Evolutionary conservation across 53 echinoderm and acorn worm species (phyloP), one percentile per base, ranked within the genome.

Genomic region (Echinometra lucunter): DNA sequence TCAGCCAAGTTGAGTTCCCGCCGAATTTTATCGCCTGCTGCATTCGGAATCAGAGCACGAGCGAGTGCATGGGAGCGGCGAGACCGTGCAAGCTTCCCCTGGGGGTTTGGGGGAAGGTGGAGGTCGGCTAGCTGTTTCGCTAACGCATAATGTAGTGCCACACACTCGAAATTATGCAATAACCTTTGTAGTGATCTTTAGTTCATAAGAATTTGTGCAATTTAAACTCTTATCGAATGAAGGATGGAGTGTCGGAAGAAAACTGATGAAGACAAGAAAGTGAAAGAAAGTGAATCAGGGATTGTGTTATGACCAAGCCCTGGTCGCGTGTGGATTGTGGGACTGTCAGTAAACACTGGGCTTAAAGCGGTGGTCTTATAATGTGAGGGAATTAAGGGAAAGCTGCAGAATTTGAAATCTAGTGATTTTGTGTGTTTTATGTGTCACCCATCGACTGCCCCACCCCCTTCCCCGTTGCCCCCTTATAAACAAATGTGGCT

Each of bases 1-100:
- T 90, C 90, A 90, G 90, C 90, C 45, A 45, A 58, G 38, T 63
- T 90, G 60, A 58, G 18, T 37, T 90, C 63, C 63, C 90, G 40
- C 88, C 63, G 63, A 38, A 55, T 90, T 58, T 60, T 37, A 38
- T 60, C 90, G 60, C 58, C 90, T 40, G 90, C 45, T 58, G 90
- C 38, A 63, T 27, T 38, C 23, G 12, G 28, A 85, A 85, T 85
- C 90, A n/a, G 21, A 37, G 25, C 90, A 35, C 58, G 90, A 38
- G 63, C 58, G 63, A 53, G 63, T 21, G 57, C 37, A 38, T 37
- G n/a, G 8, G 45, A 37, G 23, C 25, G 53, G 57, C 28, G 88
- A 32, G 88, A 57, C 19, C 57, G 81, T 44, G 44, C 40, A 85
- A 9, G 49, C 49, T 21, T 53, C 63, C 63, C 90, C 37, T 38